Conservation (phyloP, 2,113 vertebrate genomes). For the Ceyx cyanopectus region DNA sequence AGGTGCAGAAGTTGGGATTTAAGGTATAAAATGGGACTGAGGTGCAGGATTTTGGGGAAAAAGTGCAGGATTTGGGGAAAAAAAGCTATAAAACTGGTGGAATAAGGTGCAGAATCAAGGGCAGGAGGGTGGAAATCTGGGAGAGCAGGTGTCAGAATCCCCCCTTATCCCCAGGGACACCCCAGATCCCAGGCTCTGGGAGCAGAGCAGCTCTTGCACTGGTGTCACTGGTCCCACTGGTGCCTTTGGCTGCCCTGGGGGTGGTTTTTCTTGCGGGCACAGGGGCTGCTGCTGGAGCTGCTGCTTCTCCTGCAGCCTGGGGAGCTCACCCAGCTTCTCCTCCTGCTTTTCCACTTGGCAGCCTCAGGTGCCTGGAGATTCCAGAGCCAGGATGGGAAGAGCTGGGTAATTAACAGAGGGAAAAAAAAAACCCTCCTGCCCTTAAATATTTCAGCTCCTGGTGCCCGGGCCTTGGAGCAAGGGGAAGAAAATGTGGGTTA, state of each 20-base stretch:
- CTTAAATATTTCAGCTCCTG: background rate
- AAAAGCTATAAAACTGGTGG: background rate
- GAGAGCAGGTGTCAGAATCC: background rate
- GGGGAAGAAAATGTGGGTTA: background rate
- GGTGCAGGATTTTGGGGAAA: too few species aligned
- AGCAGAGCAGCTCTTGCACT: background rate
- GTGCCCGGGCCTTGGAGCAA: background rate
- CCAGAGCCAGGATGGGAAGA: background rate
- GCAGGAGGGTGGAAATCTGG: background rate
- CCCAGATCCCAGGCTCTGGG: too few species aligned
- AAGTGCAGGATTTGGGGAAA: too few species aligned
- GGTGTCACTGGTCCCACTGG: background rate
- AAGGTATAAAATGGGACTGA: background rate
- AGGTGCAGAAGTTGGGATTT: too few species aligned
- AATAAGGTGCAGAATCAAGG: background rate
- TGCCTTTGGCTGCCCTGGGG: background rate
- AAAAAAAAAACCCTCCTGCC: background rate
- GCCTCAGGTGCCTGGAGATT: background rate
- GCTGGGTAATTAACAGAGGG: background rate
- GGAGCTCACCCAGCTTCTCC: conserved; percentile 23
- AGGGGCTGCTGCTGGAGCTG: background rate
- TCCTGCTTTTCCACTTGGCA: background rate
- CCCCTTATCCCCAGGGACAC: too few species aligned
- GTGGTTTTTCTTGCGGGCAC: background rate
- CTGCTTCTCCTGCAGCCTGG: background rate